These are phyloP conservation scores for Choristoneura fumiferana DNA, from an alignment of 1,140 invertebrate genomes.

Conservation along the genomic window DNA sequence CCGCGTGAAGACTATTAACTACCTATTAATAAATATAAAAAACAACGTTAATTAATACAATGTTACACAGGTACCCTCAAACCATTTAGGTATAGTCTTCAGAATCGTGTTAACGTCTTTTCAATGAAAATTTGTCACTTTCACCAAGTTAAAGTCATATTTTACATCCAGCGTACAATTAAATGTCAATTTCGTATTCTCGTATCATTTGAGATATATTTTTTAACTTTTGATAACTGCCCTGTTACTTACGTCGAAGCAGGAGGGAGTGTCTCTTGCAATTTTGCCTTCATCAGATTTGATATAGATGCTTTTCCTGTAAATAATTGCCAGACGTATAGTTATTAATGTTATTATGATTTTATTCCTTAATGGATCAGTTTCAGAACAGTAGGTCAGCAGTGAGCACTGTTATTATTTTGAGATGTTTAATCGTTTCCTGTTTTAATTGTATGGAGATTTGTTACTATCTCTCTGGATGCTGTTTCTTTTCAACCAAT, in stretches of 20 bases:
- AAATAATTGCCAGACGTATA: slow-evolving; percentile 4
- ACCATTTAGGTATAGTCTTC: too few species aligned
- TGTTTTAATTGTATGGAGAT: background rate
- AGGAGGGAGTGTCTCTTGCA: slow-evolving; percentile 3
- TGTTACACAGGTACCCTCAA: too few species aligned
- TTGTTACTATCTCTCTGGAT: too few species aligned
- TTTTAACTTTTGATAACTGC: slow-evolving; percentile 7
- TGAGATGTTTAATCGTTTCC: slow-evolving; percentile 11
- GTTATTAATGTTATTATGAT: slow-evolving; percentile 3
- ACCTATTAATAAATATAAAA: too few species aligned
- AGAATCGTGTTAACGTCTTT: background rate
- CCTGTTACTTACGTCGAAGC: background rate
- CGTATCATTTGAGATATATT: background rate
- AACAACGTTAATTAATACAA: too few species aligned
- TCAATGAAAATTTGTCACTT: slow-evolving; percentile 14
- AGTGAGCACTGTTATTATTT: slow-evolving; percentile 15
- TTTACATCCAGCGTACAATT: slow-evolving; percentile 15
- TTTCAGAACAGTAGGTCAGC: slow-evolving; percentile 13
- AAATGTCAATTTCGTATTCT: too few species aligned
- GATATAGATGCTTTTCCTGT: slow-evolving; percentile 17
- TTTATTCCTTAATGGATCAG: slow-evolving; percentile 16
- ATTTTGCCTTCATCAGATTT: slow-evolving; percentile 16
- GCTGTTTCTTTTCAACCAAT: too few species aligned
- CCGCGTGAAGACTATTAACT: too few species aligned
- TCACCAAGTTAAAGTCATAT: background rate